phyloP scores from a whole-genome alignment of 2,113 vertebrate genomes.

The Copsychus sechellarum region DNA sequence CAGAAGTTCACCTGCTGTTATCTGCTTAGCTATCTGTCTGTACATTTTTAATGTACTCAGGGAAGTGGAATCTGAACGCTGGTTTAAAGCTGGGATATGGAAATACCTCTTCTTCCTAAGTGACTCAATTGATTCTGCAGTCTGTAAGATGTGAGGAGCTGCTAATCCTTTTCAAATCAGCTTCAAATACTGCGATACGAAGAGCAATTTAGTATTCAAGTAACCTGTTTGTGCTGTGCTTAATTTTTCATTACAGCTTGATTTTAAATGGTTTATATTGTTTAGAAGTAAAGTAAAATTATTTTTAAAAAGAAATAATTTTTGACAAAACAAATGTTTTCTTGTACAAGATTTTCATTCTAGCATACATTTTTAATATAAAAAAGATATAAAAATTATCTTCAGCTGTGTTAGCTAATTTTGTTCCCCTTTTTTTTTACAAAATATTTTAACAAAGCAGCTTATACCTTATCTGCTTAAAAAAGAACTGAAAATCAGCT shows the following conservation, averaged over 20 bases:
- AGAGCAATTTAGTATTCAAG: neutral
- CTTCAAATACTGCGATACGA: neutral
- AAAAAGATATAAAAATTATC: neutral
- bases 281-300: neutral
- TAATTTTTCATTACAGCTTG: neutral
- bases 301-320: neutral
- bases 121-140: slow-evolving; percentile 35
- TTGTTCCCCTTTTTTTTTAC: neutral
- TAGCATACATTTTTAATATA: neutral
- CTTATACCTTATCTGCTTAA: neutral
- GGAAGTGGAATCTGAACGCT: slow-evolving; percentile 31
- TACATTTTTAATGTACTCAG: slow-evolving; percentile 57
- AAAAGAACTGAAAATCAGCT: neutral
- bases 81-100: slow-evolving; percentile 38
- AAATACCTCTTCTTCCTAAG: slow-evolving; percentile 35
- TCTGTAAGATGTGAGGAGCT: slow-evolving; percentile 5
- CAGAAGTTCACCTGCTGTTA: slow-evolving; percentile 63
- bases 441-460: neutral
- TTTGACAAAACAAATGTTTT: neutral
- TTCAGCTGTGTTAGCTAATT: neutral
- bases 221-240: neutral
- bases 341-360: neutral
- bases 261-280: neutral
- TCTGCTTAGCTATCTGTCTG: slow-evolving; percentile 57
- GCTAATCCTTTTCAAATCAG: slow-evolving; percentile 26